A percentile compares a stretch with the other conserved stretches of the same genome.
These are phyloP conservation scores for Drosophila mercatorum DNA, from an alignment of 2,888 invertebrate species.

Conservation along the genomic window DNA sequence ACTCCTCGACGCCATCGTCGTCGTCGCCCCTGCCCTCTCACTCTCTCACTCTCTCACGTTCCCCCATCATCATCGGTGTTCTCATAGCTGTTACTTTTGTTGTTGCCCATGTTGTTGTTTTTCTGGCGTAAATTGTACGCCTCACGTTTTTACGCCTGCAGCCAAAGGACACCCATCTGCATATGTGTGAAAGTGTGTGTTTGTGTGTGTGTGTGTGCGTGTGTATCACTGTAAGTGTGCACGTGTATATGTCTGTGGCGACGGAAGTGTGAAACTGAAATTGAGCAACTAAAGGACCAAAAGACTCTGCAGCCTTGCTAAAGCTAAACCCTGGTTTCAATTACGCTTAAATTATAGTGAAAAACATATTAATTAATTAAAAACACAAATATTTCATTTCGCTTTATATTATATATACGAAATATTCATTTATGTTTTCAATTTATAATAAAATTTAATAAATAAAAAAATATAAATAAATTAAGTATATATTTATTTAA, in stretches of 20 bases:
- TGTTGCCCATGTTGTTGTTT: constrained; percentile 42
- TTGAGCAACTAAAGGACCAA: constrained; percentile 83
- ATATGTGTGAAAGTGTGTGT: constrained; percentile 37
- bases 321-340: constrained; percentile 33
- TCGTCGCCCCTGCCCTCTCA: constrained; percentile 1
- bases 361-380: constrained; percentile 7
- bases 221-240: constrained; percentile 18
- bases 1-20: constrained; percentile 50
- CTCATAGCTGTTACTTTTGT: constrained; percentile 44
- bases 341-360: background rate
- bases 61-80: constrained; percentile 46
- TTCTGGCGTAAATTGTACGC: constrained; percentile 75
- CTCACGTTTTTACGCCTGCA: constrained; percentile 80
- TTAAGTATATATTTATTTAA: too few relatives aligned
- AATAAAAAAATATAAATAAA: too few relatives aligned
- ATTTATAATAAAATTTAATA: too few relatives aligned
- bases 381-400: background rate
- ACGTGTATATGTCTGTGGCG: constrained; percentile 54
- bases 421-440: too few relatives aligned
- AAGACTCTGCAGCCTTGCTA: constrained; percentile 68
- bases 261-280: constrained; percentile 84
- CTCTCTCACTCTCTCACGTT: background rate
- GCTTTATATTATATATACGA: background rate
- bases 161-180: constrained; percentile 64
- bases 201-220: constrained; percentile 1